These are phyloP conservation scores for Neosalanx taihuensis DNA, from an alignment of 2,797 vertebrate genomes.

Conservation along the genomic window DNA sequence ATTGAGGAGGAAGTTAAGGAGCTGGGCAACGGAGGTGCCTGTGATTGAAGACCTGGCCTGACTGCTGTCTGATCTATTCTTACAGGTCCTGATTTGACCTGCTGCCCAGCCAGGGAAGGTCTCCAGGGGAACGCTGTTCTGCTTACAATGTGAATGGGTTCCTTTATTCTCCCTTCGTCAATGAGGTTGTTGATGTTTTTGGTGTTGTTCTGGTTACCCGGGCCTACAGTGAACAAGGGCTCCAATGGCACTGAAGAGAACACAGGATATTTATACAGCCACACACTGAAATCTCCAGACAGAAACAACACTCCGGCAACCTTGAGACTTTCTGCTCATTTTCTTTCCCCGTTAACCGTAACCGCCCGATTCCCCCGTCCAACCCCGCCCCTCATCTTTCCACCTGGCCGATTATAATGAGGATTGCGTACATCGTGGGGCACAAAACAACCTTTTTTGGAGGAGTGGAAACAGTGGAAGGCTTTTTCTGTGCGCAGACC, in stretches of 20 bases:
- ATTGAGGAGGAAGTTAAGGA: not conserved
- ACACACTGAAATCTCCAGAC: slow-evolving; percentile 25
- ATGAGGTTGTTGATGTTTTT: slow-evolving; percentile 43
- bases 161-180: slow-evolving; percentile 31
- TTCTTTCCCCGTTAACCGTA: not conserved
- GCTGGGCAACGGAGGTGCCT: not conserved
- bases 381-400: slow-evolving; percentile 16
- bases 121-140: slow-evolving; percentile 55
- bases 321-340: slow-evolving; percentile 14
- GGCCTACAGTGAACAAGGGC: slow-evolving; percentile 41
- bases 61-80: slow-evolving; percentile 41
- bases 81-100: slow-evolving; percentile 72
- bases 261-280: slow-evolving; percentile 12
- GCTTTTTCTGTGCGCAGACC: slow-evolving; percentile 32
- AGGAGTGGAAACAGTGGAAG: slow-evolving; percentile 44
- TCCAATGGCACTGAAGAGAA: slow-evolving; percentile 48
- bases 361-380: not conserved
- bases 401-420: slow-evolving; percentile 13
- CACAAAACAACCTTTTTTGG: slow-evolving; percentile 20
- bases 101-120: slow-evolving; percentile 42
- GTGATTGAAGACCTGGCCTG: slow-evolving; percentile 1
- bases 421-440: slow-evolving; percentile 23
- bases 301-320: slow-evolving; percentile 31
- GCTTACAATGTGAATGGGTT: slow-evolving; percentile 75
- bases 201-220: slow-evolving; percentile 49